Evolutionary conservation across 53 echinoderm and acorn worm genomes (phyloP).

Genomic region (Hippasteria phrygiana): DNA sequence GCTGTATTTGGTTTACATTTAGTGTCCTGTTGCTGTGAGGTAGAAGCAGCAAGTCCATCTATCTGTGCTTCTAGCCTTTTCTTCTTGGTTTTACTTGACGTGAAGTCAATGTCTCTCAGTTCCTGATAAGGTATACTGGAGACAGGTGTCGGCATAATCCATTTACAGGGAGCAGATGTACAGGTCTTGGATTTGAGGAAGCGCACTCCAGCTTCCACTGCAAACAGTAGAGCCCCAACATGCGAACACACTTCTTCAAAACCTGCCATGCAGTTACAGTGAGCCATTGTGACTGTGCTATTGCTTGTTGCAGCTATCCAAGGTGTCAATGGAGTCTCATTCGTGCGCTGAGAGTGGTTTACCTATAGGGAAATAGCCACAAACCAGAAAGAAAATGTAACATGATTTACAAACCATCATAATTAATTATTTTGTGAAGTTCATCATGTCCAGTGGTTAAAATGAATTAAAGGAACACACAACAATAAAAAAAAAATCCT

Average conservation of each 20-base stretch:
- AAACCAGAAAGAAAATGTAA: background rate
- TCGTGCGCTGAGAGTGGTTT: constrained; percentile 47
- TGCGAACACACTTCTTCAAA: constrained; percentile 57
- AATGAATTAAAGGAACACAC: too few species aligned
- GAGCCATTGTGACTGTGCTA: constrained; percentile 55
- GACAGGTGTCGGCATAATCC: constrained; percentile 59
- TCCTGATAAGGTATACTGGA: constrained; percentile 49
- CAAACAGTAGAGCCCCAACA: constrained; percentile 63
- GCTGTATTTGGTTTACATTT: background rate
- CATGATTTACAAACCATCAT: background rate
- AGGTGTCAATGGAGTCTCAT: constrained; percentile 42
- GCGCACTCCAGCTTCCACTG: constrained; percentile 48
- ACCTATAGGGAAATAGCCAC: constrained; percentile 13
- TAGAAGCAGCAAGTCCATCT: constrained; percentile 11
- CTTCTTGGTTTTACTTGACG: constrained; percentile 45
- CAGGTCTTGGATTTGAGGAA: constrained; percentile 41
- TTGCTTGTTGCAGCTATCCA: constrained; percentile 52
- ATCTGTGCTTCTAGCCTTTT: constrained; percentile 19
- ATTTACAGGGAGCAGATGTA: constrained; percentile 46
- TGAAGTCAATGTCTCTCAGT: constrained; percentile 59
- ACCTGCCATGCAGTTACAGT: constrained; percentile 69
- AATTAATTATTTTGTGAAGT: too few species aligned
- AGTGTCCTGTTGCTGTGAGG: background rate
- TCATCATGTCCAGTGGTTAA: too few species aligned
- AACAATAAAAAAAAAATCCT: too few species aligned